Evolutionary conservation across 2,888 invertebrate genomes (phyloP), one percentile per base, ranked within the genome.

Genomic region (Polymixis lichenea): DNA sequence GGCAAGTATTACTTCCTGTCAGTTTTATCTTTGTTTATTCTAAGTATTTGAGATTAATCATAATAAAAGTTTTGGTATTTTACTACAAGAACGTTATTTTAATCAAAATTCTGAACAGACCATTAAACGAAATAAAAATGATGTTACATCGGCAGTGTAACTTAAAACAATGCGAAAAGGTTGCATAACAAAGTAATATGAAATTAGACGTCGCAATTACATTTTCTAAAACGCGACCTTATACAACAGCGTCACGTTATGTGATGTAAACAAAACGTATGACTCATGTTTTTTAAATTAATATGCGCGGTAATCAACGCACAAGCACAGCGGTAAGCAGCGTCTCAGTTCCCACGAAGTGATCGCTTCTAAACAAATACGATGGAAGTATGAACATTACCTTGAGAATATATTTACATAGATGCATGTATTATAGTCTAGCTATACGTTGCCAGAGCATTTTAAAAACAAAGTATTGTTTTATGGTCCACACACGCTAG

Each of bases 251-350:
- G 72, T 80, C 80, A 84, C 79, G 80, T 75, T 80, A 78, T 78
- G 71, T 82, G 85, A 83, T 86, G 87, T 86, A 89, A 88, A 88
- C 86, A 86, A 88, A 86, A 80, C 75, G 67, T 70, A 81, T 87
- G 88, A 86, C 66, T 86, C 87, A 88, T 74, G 68, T 64, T 67
- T 72, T 82, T 84, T 84, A 32, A 83, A 86, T 84, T 75, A 81
- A 78, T 81, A 83, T 87, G 79, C 85, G 77, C 62, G 71, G 80
- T 86, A 80, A 82, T 82, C 74, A 77, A 73, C 72, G 77, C 65
- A 53, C 67, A 32, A 53, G 60, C 43, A 64, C 8, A 61, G 38
- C 62, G 38, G 62, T 68, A 56, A 73, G 46, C 51, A 71, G 74
- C 58, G 32, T 22, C 72, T 56, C 22, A 72, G 78, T 87, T 81